A percentile compares a stretch with the other conserved stretches of the same genome.
Conservation (phyloP, 2,113 vertebrate species). For the Chionis minor region DNA sequence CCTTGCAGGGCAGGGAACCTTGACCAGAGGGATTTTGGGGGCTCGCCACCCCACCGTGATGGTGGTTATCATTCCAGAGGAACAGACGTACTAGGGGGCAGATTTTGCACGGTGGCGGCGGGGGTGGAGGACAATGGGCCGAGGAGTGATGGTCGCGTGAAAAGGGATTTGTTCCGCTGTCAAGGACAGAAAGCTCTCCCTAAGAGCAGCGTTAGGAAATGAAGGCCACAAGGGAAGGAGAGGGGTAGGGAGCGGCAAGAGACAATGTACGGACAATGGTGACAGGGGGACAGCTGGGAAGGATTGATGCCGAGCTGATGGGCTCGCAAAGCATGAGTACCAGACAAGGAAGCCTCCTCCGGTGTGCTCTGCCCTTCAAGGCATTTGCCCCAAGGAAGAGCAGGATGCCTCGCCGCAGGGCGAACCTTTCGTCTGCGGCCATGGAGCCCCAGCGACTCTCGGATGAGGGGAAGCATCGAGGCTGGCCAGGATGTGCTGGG, state of each 20-base stretch:
- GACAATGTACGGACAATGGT: neutral
- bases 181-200: slow-evolving; percentile 65
- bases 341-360: neutral
- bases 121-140: neutral
- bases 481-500: neutral
- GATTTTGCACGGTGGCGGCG: neutral
- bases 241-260: neutral
- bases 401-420: neutral
- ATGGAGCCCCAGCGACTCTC: accelerated
- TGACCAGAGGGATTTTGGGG: neutral
- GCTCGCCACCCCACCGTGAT: neutral
- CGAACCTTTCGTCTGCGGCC: neutral
- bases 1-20: neutral
- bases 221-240: slow-evolving; percentile 35
- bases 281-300: neutral
- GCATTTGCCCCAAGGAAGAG: neutral
- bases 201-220: slow-evolving; percentile 41
- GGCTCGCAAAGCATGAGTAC: neutral
- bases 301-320: neutral
- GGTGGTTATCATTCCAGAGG: slow-evolving; percentile 44
- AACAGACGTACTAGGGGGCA: neutral
- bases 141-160: slow-evolving; percentile 39
- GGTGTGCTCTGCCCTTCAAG: neutral
- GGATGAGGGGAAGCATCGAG: accelerated
- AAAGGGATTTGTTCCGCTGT: slow-evolving; percentile 79